These are phyloP conservation scores for Hipparchia semele DNA, from an alignment of 2,888 invertebrate species.

Conservation along the genomic window DNA sequence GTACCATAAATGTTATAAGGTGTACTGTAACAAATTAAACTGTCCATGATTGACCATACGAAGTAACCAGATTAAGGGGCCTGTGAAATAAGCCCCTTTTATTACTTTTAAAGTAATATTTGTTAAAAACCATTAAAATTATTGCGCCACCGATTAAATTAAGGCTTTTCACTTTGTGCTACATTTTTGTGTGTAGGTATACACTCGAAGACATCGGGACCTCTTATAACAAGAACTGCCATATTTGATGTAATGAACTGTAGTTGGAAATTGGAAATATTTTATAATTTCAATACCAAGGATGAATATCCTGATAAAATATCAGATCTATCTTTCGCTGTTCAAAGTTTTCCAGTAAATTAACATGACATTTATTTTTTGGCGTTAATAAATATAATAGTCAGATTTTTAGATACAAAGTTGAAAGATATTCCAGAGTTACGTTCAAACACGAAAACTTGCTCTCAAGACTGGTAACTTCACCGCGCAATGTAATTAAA, in stretches of 20 bases:
- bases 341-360: neutral
- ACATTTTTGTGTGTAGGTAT: neutral
- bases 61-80: neutral
- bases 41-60: conserved; percentile 32
- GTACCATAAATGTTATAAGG: conserved; percentile 4
- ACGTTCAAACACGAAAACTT: neutral
- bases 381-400: too few species aligned
- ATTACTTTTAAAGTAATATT: neutral
- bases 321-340: neutral
- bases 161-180: neutral
- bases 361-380: neutral
- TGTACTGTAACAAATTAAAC: conserved; percentile 8
- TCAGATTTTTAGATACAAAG: neutral
- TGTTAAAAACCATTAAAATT: neutral
- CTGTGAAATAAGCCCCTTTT: neutral
- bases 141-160: too few species aligned
- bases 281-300: neutral
- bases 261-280: neutral
- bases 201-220: neutral
- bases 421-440: neutral
- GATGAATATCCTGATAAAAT: neutral
- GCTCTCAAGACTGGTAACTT: neutral
- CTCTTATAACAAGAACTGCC: too few species aligned
- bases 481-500: neutral
- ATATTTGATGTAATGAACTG: too few species aligned